These are phyloP conservation scores for Steatornis caripensis DNA, from an alignment of 2,113 vertebrate species.

Conservation along the genomic window DNA sequence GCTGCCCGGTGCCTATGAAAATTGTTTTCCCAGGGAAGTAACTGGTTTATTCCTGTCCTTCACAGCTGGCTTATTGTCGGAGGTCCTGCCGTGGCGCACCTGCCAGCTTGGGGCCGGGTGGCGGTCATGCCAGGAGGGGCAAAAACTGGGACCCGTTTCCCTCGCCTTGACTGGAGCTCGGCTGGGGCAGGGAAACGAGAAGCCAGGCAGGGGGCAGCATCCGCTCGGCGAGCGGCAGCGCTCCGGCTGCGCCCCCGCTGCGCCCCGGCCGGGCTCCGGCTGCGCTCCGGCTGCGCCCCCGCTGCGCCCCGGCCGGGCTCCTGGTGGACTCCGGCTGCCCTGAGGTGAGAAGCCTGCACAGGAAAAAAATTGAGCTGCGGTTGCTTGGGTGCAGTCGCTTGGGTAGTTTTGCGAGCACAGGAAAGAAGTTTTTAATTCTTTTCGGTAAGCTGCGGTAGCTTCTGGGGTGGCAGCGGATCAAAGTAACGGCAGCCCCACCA, in stretches of 20 bases:
- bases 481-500: neutral
- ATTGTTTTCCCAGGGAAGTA: neutral
- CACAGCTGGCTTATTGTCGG: neutral
- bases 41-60: neutral
- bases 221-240: neutral
- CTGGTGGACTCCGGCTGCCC: fast-evolving
- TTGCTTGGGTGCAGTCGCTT: neutral
- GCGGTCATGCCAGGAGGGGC: neutral
- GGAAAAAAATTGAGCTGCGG: no score
- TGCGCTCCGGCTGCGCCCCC: neutral
- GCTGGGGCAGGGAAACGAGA: neutral
- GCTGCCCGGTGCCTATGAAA: neutral
- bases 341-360: fast-evolving
- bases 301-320: no score
- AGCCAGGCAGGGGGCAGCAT: slow-evolving; percentile 37
- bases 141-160: neutral
- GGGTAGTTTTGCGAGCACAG: neutral
- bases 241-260: neutral
- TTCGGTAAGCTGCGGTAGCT: neutral
- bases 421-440: neutral
- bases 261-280: fast-evolving
- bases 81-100: neutral
- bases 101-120: neutral
- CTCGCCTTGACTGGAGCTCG: neutral
- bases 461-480: fast-evolving